Conservation (phyloP, 2,888 invertebrate species). For the Machimus atricapillus region DNA sequence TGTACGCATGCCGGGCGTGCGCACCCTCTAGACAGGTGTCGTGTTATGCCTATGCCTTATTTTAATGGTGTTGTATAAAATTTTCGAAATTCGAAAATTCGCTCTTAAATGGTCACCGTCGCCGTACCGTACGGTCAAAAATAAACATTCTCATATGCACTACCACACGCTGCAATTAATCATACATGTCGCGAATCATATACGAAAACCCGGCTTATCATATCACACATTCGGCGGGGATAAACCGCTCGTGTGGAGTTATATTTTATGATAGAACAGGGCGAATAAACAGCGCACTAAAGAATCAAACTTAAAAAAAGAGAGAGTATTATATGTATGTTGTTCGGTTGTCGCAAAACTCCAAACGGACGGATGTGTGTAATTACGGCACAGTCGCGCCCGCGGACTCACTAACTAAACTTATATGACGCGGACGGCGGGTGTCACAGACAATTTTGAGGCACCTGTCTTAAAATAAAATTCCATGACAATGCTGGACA, state of each 20-base stretch:
- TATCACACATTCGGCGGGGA: background rate
- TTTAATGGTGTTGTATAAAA: background rate
- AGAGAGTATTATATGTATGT: background rate
- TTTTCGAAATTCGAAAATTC: background rate
- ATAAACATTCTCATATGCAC: background rate
- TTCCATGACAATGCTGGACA: background rate
- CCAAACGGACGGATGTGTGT: conserved; percentile 21
- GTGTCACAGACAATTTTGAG: background rate
- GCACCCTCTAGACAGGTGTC: background rate
- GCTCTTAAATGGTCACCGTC: background rate
- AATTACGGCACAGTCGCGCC: conserved; percentile 13
- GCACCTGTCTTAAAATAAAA: background rate
- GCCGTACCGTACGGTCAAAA: background rate
- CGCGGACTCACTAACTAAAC: background rate
- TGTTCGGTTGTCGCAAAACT: background rate
- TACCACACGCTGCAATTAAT: background rate
- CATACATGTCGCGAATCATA: background rate
- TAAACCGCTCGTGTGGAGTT: background rate
- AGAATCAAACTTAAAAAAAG: background rate
- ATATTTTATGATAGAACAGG: background rate
- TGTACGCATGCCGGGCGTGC: background rate
- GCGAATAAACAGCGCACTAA: background rate
- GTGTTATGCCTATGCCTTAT: too few species aligned
- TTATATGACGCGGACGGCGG: background rate
- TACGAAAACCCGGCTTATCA: background rate